A percentile compares a stretch with the other conserved stretches of the same genome.
Evolutionary conservation across 2,113 vertebrate species (phyloP).

Genomic region (Alexandromys fortis): DNA sequence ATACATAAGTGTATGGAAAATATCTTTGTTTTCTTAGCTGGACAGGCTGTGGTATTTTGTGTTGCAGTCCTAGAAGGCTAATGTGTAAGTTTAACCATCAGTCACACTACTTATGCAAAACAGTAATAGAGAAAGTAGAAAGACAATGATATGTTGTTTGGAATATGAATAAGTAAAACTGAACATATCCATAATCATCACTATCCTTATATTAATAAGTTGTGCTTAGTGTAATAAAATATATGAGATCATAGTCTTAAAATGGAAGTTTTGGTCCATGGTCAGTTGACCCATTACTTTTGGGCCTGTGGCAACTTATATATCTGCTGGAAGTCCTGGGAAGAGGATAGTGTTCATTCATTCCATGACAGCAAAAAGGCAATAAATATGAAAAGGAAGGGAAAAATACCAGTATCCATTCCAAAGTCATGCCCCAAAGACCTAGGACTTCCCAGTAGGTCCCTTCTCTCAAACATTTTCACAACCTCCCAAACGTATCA

Average conservation of each 20-base stretch:
- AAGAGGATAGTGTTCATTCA: neutral
- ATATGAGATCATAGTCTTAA: neutral
- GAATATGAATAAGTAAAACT: neutral
- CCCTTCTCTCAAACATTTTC: neutral
- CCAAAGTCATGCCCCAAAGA: neutral
- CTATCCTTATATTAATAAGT: neutral
- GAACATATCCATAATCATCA: neutral
- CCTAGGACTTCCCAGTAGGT: neutral
- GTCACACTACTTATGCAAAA: neutral
- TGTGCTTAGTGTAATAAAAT: neutral
- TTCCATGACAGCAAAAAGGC: neutral
- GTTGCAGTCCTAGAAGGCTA: neutral
- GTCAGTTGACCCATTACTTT: neutral
- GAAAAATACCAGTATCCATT: neutral
- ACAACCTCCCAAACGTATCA: neutral
- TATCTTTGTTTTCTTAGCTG: neutral
- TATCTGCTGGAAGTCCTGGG: fast-evolving
- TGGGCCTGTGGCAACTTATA: neutral
- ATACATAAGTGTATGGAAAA: neutral
- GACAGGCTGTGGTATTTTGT: neutral
- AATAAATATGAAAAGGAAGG: neutral
- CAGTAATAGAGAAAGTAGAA: neutral
- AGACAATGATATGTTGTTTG: neutral
- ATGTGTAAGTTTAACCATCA: neutral
- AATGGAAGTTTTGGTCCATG: neutral